These are phyloP conservation scores for Drosophila barbarae DNA, from an alignment of 2,888 invertebrate species.

Conservation along the genomic window DNA sequence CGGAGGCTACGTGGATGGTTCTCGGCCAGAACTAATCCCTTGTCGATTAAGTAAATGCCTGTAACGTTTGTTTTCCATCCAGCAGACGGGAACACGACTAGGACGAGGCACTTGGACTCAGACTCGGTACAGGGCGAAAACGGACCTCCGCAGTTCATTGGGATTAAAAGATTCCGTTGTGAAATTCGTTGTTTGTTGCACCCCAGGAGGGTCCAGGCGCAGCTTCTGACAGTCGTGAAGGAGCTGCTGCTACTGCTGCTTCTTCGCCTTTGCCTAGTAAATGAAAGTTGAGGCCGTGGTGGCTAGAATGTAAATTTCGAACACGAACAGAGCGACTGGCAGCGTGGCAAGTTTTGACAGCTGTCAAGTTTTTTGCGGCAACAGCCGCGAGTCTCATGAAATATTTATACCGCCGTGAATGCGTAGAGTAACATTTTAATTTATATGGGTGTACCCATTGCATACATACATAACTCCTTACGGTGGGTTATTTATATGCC, in stretches of 20 bases:
- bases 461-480: slow-evolving; percentile 9
- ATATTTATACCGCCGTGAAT: slow-evolving; percentile 64
- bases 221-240: slow-evolving; percentile 24
- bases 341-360: slow-evolving; percentile 66
- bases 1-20: slow-evolving; percentile 31
- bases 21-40: slow-evolving; percentile 70
- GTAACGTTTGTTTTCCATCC: slow-evolving; percentile 60
- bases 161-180: slow-evolving; percentile 73
- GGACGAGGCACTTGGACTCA: slow-evolving; percentile 1
- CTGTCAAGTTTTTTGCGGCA: slow-evolving; percentile 65
- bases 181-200: slow-evolving; percentile 66
- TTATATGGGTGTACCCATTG: slow-evolving; percentile 21
- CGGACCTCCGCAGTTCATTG: slow-evolving; percentile 67
- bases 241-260: slow-evolving; percentile 9
- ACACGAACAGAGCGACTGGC: slow-evolving; percentile 18
- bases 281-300: slow-evolving; percentile 57
- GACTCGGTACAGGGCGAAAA: background rate
- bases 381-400: slow-evolving; percentile 60
- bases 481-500: slow-evolving; percentile 57
- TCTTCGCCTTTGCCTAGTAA: slow-evolving; percentile 14
- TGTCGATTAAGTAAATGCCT: slow-evolving; percentile 78
- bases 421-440: slow-evolving; percentile 32
- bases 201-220: background rate
- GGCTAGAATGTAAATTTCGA: slow-evolving; percentile 50
- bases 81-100: slow-evolving; percentile 37